Conservation (phyloP, 2,888 invertebrate species). For the Drosophila fulvimacula region DNA sequence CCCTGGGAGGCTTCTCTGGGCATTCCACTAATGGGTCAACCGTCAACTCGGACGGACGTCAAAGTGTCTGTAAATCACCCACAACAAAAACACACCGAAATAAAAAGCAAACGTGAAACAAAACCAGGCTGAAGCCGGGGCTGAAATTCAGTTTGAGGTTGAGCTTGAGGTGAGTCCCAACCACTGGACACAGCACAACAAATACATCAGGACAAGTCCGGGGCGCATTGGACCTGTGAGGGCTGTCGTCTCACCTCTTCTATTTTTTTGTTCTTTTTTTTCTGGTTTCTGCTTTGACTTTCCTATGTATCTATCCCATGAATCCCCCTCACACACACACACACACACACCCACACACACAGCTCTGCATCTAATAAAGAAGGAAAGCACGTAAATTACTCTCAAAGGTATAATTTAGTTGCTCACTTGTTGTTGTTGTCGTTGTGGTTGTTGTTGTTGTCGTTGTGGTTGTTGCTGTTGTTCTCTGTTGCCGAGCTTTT, state of each 20-base stretch:
- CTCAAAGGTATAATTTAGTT: conserved; percentile 81
- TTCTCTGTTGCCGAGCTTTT: conserved; percentile 37
- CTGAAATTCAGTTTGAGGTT: conserved; percentile 4
- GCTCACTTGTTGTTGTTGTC: conserved; percentile 51
- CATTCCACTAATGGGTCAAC: conserved; percentile 78
- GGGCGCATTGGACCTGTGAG: conserved; percentile 16
- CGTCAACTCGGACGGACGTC: conserved; percentile 76
- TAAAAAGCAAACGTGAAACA: conserved; percentile 41
- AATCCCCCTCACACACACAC: background rate
- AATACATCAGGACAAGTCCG: conserved; percentile 67
- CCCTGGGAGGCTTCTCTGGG: conserved; percentile 60
- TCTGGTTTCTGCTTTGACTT: conserved; percentile 23
- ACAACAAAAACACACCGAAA: conserved; percentile 50
- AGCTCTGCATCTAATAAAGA: conserved; percentile 70
- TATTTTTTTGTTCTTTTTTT: conserved; percentile 13
- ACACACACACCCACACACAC: conserved; percentile 8
- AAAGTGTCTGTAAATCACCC: conserved; percentile 80
- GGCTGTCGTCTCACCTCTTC: conserved; percentile 34
- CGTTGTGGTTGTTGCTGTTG: conserved; percentile 2
- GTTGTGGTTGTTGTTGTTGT: conserved; percentile 10
- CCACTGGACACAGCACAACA: conserved; percentile 42
- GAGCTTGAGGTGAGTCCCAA: conserved; percentile 29
- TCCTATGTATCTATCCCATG: conserved; percentile 32
- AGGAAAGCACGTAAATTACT: conserved; percentile 81
- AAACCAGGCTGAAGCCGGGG: conserved; percentile 30